These are phyloP conservation scores for Cybosia mesomella DNA, from an alignment of 2,888 invertebrate genomes.

Conservation along the genomic window DNA sequence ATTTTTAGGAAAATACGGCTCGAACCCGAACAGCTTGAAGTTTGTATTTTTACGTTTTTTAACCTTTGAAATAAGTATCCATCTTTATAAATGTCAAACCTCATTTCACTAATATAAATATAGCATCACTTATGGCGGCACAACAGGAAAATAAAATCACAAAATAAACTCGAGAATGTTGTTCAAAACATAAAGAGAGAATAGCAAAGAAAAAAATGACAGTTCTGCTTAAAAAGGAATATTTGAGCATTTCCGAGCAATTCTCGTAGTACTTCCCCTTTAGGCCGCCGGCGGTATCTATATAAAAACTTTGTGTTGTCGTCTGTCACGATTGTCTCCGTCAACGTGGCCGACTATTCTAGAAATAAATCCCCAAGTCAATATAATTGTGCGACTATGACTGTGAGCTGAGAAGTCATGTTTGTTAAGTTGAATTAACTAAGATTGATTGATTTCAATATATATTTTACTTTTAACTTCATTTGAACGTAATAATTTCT, in stretches of 20 bases:
- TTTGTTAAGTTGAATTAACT: not conserved
- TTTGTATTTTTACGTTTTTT: conserved; percentile 1
- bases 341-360: conserved; percentile 55
- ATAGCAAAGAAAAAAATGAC: conserved; percentile 25
- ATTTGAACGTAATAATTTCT: no score
- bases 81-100: not conserved
- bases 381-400: conserved; percentile 29
- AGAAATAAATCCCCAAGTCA: conserved; percentile 44
- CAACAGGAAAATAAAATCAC: conserved; percentile 12
- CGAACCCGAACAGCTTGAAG: not conserved
- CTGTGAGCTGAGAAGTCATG: conserved; percentile 7
- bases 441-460: not conserved
- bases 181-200: conserved; percentile 13
- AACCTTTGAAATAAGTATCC: not conserved
- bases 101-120: conserved; percentile 3
- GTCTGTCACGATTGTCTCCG: conserved; percentile 59
- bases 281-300: conserved; percentile 52
- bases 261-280: conserved; percentile 52
- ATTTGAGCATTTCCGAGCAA: conserved; percentile 42
- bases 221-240: conserved; percentile 35
- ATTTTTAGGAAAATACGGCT: not conserved
- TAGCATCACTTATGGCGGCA: not conserved
- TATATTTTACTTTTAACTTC: not conserved
- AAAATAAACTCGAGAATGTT: conserved; percentile 13
- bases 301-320: conserved; percentile 59